Evolutionary conservation across 2,888 invertebrate genomes (phyloP).

Genomic region (Drosophila fulvimacula): DNA sequence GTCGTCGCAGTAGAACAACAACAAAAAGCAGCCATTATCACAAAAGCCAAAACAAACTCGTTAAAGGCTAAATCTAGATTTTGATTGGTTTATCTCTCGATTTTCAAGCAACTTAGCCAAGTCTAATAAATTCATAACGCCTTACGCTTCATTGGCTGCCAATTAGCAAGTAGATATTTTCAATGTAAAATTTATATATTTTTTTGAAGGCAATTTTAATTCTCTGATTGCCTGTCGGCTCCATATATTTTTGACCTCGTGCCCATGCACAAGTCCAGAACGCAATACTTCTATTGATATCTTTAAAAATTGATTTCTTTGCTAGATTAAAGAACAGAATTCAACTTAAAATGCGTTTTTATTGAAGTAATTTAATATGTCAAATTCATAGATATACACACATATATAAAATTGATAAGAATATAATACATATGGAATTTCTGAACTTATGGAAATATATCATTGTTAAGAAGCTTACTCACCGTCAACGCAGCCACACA

Average conservation of each 20-base stretch:
- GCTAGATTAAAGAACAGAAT: background rate
- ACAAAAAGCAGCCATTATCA: background rate
- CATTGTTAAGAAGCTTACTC: background rate
- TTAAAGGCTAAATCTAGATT: background rate
- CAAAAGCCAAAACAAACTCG: no score
- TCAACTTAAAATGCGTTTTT: background rate
- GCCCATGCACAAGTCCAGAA: no score
- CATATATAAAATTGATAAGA: no score
- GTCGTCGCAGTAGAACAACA: background rate
- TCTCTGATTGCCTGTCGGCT: background rate
- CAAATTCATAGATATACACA: background rate
- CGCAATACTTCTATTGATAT: background rate
- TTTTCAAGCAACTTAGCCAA: background rate
- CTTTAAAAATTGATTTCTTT: background rate
- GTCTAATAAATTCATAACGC: background rate
- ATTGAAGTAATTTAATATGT: background rate
- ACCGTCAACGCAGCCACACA: background rate
- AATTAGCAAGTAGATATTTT: conserved; percentile 5
- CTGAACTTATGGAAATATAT: background rate
- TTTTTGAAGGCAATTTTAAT: conserved; percentile 6
- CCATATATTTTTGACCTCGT: background rate
- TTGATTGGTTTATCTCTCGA: background rate
- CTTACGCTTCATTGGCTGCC: background rate
- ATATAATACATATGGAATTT: background rate
- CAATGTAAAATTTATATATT: conserved; percentile 5